Evolutionary conservation across 92 coral and sea anemone species (phyloP), one percentile per base, ranked within the genome.

Genomic region (Anthopleura xanthogrammica): DNA sequence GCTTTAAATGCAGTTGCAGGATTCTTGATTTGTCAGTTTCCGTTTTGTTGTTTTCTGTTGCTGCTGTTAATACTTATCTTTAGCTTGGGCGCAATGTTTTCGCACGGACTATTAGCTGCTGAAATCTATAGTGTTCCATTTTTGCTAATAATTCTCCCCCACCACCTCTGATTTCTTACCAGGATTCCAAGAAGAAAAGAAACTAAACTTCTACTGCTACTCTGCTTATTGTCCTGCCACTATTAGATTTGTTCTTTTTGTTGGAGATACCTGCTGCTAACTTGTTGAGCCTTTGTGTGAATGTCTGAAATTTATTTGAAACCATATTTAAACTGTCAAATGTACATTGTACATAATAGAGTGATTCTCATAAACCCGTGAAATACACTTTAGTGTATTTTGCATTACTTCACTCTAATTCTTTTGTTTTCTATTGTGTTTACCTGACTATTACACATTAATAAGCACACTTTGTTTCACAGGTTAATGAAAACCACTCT

Each of bases 171-270:
- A 8, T 64, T 13, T 74, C 23, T 83, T 39, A 12, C 60, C 71
- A 83, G 86, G 80, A 83, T 3, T 82, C 85, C 54, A 83, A 74
- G 86, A 83, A 83, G 70, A 73, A 72, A 22, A 50, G 50, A 55
- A 83, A 83, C 79, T 83, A 75, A 74, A 22, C 76, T 80, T 2
- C 40, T 7, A 41, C 57, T 75, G 77, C 74, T 13, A 29, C 29
- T 29, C 77, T 42, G 55, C 78, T 75, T 39, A 40, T 46, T 46
- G 50, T 6, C 36, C 4, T 68, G 42, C 29, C 42, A 36, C 22
- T 22, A 23, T 68, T 68, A 36, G 74, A 23, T 24, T 11, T 0
- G 16, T 3, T 24, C 17, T 68, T 68, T 24, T 29, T 12, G 43
- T 8, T 68, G 14, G 42, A 68, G 11, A 12, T 68, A 12, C 20